phyloP scores from a whole-genome alignment of 2,797 vertebrate species.

The Rachycentron canadum region DNA sequence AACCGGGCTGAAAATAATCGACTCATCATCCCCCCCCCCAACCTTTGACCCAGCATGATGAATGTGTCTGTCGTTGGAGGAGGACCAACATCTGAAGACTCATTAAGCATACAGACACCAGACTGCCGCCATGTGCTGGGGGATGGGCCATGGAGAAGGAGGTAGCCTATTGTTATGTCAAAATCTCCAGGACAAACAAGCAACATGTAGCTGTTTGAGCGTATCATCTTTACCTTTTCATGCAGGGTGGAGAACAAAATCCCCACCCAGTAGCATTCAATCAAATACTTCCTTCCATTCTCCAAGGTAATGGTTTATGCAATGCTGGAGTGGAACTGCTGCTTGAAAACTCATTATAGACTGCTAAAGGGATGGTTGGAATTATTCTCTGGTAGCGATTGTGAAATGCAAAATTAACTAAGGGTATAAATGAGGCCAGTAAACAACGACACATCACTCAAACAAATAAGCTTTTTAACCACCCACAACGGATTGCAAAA shows the following conservation, averaged over 20 bases:
- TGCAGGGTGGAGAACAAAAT: slow-evolving; percentile 19
- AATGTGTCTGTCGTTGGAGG: slow-evolving; percentile 70
- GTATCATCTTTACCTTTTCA: slow-evolving; percentile 28
- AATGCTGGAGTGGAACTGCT: background rate
- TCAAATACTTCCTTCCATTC: slow-evolving; percentile 21
- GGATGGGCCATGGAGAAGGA: slow-evolving; percentile 61
- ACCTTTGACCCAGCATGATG: slow-evolving; percentile 77
- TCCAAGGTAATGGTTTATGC: slow-evolving; percentile 32
- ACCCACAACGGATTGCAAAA: slow-evolving; percentile 30
- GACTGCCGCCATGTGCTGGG: slow-evolving; percentile 56
- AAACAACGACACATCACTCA: slow-evolving; percentile 23
- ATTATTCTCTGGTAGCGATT: slow-evolving; percentile 21
- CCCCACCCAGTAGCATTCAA: background rate
- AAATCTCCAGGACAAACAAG: slow-evolving; percentile 28
- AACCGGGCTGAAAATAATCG: slow-evolving; percentile 62
- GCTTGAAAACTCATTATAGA: slow-evolving; percentile 42
- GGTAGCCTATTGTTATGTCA: slow-evolving; percentile 52
- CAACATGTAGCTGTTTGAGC: slow-evolving; percentile 14
- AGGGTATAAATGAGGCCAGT: slow-evolving; percentile 2
- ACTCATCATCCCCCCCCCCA: slow-evolving; percentile 62
- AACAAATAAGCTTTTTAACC: slow-evolving; percentile 14
- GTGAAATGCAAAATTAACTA: slow-evolving; percentile 28
- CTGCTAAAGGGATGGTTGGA: slow-evolving; percentile 20
- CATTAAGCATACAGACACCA: slow-evolving; percentile 71
- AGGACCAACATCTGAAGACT: slow-evolving; percentile 50